phyloP scores from a whole-genome alignment of 2,113 vertebrate species.

The Anarhynchus alexandrinus region DNA sequence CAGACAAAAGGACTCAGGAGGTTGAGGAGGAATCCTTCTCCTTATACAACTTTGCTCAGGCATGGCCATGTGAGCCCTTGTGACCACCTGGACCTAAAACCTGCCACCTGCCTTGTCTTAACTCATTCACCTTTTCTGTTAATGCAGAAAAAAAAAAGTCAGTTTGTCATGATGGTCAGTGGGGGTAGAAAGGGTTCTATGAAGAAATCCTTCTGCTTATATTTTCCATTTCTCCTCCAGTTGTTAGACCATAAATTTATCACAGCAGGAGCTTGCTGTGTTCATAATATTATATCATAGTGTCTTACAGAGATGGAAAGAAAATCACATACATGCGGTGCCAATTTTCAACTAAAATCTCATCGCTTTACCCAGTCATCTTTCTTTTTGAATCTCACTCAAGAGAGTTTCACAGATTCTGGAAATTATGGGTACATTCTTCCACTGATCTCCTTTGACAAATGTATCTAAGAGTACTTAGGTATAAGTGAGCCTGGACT shows the following conservation, averaged over 20 bases:
- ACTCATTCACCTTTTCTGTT: neutral
- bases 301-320: neutral
- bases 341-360: neutral
- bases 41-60: neutral
- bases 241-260: constrained; percentile 27
- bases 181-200: neutral
- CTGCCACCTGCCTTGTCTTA: neutral
- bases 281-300: constrained; percentile 3
- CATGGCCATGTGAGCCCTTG: neutral
- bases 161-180: neutral
- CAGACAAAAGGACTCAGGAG: neutral
- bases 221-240: constrained; percentile 33
- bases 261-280: constrained; percentile 4
- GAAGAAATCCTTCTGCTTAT: neutral
- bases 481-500: neutral
- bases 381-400: neutral
- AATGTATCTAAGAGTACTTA: neutral
- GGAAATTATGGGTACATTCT: neutral
- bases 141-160: neutral
- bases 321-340: neutral
- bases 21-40: neutral
- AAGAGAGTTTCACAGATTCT: neutral
- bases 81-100: neutral
- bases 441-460: neutral
- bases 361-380: neutral